A percentile compares a stretch with the other conserved stretches of the same genome.
These are phyloP conservation scores for Manacus vitellinus DNA, from an alignment of 2,113 vertebrate species.

Conservation along the genomic window DNA sequence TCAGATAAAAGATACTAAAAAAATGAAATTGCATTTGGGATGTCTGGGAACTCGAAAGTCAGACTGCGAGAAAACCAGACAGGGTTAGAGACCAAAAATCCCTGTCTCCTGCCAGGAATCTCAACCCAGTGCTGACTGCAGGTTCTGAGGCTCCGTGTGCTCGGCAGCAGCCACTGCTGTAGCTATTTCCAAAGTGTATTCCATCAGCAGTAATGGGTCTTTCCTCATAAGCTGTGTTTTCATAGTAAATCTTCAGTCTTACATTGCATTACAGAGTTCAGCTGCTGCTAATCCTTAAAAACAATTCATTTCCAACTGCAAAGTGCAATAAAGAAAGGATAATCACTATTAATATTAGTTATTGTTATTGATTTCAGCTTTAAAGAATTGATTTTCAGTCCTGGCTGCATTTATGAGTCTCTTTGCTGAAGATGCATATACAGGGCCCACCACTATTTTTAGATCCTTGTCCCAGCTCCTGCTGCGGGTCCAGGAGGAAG, in stretches of 20 bases:
- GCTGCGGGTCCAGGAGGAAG: background rate
- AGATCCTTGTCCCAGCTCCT: background rate
- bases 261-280: conserved; percentile 30
- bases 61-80: conserved; percentile 57
- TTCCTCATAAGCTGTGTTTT: conserved; percentile 59
- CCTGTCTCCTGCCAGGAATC: conserved; percentile 45
- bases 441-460: background rate
- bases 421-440: conserved; percentile 68
- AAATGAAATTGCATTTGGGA: conserved; percentile 53
- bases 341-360: conserved; percentile 80
- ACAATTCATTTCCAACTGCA: conserved; percentile 60
- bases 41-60: conserved; percentile 44
- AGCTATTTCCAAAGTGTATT: background rate
- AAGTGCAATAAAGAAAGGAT: conserved; percentile 58
- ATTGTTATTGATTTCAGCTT: conserved; percentile 81
- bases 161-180: background rate
- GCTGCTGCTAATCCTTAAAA: conserved; percentile 26
- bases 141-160: background rate
- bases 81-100: conserved; percentile 25
- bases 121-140: background rate
- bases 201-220: conserved; percentile 59
- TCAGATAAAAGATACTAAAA: conserved; percentile 54
- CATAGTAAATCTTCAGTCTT: conserved; percentile 63
- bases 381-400: conserved; percentile 77
- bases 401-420: conserved; percentile 67